These are phyloP conservation scores for Coregonus clupeaformis DNA, from an alignment of 2,113 vertebrate species.

Conservation along the genomic window DNA sequence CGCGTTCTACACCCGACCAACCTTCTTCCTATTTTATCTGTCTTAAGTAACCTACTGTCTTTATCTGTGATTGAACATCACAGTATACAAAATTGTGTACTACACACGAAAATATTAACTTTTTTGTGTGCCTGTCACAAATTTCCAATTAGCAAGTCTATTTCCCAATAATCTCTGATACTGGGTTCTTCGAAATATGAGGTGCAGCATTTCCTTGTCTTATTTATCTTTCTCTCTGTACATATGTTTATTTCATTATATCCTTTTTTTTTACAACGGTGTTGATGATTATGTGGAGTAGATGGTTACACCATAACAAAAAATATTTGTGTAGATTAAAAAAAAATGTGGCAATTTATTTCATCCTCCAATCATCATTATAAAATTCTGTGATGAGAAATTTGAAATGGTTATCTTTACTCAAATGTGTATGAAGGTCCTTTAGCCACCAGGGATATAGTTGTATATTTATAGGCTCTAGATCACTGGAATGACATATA, in stretches of 20 bases:
- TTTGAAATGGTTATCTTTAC: slow-evolving; percentile 67
- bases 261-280: slow-evolving; percentile 13
- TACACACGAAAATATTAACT: too few relatives aligned
- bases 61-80: too few relatives aligned
- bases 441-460: slow-evolving; percentile 70
- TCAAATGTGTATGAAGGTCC: slow-evolving; percentile 69
- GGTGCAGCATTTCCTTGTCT: slow-evolving; percentile 14
- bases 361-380: slow-evolving; percentile 51
- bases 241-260: slow-evolving; percentile 19
- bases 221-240: slow-evolving; percentile 24
- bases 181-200: slow-evolving; percentile 4
- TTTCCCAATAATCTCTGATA: too few relatives aligned
- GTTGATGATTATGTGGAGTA: slow-evolving; percentile 16
- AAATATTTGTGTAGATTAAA: slow-evolving; percentile 23
- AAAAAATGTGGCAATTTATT: slow-evolving; percentile 30
- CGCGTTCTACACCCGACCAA: too few relatives aligned
- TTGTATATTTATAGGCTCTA: slow-evolving; percentile 76
- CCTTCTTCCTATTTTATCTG: too few relatives aligned
- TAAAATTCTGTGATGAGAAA: slow-evolving; percentile 62
- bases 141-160: too few relatives aligned
- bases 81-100: too few relatives aligned
- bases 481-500: slow-evolving; percentile 75
- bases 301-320: slow-evolving; percentile 5
- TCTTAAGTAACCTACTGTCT: too few relatives aligned
- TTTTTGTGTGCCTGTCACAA: too few relatives aligned